Evolutionary conservation across 2,113 vertebrate species (phyloP).

Genomic region (Lepisosteus oculatus): DNA sequence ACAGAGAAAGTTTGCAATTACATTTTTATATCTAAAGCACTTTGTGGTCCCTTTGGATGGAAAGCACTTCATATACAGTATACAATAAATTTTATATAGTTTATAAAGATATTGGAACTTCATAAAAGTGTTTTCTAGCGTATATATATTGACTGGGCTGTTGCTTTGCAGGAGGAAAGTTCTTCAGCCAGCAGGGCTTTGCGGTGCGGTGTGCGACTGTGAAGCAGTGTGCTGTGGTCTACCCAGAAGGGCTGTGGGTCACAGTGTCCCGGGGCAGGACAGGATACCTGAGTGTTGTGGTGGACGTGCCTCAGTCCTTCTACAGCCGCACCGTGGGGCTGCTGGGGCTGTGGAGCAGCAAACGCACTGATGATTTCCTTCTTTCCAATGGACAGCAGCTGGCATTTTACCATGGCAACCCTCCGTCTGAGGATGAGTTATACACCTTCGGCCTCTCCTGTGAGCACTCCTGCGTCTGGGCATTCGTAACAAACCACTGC

Average conservation of each 20-base stretch:
- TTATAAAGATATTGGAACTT: too few species aligned
- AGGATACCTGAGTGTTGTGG: constrained; percentile 50
- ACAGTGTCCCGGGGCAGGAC: constrained; percentile 46
- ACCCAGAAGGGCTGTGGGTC: constrained; percentile 61
- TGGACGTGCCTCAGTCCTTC: constrained; percentile 67
- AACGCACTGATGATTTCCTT: constrained; percentile 63
- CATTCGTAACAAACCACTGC: neutral
- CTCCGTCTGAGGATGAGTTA: constrained; percentile 55
- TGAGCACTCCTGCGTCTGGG: constrained; percentile 43
- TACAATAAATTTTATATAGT: too few species aligned
- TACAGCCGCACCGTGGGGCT: constrained; percentile 71
- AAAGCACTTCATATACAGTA: too few species aligned
- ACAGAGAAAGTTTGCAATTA: too few species aligned
- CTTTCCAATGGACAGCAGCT: constrained; percentile 61
- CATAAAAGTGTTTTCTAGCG: too few species aligned
- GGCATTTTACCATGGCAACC: constrained; percentile 27
- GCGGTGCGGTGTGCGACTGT: constrained; percentile 56
- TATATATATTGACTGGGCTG: too few species aligned
- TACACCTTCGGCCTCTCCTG: constrained; percentile 70
- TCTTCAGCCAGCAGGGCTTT: constrained; percentile 45
- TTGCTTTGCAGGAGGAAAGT: constrained; percentile 50
- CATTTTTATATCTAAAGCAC: too few species aligned
- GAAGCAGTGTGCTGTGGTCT: constrained; percentile 54
- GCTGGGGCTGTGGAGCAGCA: constrained; percentile 69
- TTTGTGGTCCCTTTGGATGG: too few species aligned